These are phyloP conservation scores for Pantelozetes paolii DNA, from an alignment of 2,888 invertebrate species.

Conservation along the genomic window DNA sequence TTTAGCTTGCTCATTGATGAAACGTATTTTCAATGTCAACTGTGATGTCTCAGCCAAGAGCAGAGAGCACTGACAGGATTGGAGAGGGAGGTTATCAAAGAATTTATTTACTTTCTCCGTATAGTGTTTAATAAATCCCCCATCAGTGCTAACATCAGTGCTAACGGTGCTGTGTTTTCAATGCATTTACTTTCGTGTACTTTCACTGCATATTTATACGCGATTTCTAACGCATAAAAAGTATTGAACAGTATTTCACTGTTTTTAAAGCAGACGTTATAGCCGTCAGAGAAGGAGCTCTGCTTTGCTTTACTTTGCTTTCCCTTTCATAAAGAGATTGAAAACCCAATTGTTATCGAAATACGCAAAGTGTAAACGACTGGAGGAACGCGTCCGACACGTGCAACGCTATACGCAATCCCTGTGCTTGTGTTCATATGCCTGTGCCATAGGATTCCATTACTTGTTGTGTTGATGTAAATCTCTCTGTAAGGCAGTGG, in stretches of 20 bases:
- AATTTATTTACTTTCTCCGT: constrained; percentile 34
- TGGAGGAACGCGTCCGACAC: constrained; percentile 34
- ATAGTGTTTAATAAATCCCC: constrained; percentile 10
- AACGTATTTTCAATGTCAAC: constrained; percentile 35
- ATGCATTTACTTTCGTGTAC: constrained; percentile 16
- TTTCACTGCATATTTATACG: constrained; percentile 33
- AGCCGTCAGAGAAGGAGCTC: constrained; percentile 1
- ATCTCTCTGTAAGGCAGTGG: constrained; percentile 5
- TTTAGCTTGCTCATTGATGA: background rate
- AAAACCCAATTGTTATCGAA: constrained; percentile 5
- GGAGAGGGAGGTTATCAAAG: constrained; percentile 24
- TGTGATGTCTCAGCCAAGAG: constrained; percentile 22
- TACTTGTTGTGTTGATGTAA: constrained; percentile 32
- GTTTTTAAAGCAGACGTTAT: constrained; percentile 24
- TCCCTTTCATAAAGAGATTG: constrained; percentile 15
- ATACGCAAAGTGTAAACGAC: constrained; percentile 29
- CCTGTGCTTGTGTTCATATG: background rate
- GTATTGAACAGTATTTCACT: constrained; percentile 19
- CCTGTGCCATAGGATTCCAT: constrained; percentile 24
- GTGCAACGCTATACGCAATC: background rate
- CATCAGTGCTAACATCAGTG: constrained; percentile 23
- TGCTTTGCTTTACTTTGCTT: background rate
- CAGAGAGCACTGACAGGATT: background rate
- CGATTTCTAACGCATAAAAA: constrained; percentile 29
- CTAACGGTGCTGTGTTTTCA: constrained; percentile 22